Conservation (phyloP, 2,113 vertebrate genomes). For the Limnothrissa miodon region DNA sequence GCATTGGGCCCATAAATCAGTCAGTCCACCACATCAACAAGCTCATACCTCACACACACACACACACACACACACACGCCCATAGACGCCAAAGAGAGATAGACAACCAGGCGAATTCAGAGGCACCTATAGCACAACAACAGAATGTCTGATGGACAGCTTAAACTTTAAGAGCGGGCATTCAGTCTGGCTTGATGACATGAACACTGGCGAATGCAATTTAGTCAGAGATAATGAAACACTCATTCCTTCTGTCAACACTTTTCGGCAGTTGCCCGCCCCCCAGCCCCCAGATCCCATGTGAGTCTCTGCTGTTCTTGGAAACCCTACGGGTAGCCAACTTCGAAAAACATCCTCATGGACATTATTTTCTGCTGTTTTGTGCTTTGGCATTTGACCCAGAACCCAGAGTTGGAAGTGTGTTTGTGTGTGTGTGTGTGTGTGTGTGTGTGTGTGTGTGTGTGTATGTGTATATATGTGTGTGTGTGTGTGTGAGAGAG, state of each 20-base stretch:
- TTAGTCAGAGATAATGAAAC: background rate
- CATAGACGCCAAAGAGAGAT: slow-evolving; percentile 33
- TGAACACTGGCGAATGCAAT: background rate
- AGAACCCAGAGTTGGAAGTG: background rate
- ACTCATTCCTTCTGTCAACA: background rate
- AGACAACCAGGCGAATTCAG: no score
- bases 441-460: no score
- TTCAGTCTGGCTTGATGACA: background rate
- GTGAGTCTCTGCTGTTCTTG: background rate
- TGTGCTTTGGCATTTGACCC: background rate
- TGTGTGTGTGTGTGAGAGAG: no score
- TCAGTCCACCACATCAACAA: slow-evolving; percentile 34
- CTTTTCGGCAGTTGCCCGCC: background rate
- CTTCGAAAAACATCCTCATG: background rate
- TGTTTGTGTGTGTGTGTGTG: no score
- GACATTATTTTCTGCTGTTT: background rate
- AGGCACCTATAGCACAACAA: background rate
- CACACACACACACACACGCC: no score
- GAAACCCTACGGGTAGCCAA: background rate
- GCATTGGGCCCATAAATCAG: slow-evolving; percentile 37
- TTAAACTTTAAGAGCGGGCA: background rate
- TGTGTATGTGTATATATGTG: no score
- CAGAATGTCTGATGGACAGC: background rate
- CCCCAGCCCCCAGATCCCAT: background rate
- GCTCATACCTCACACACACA: no score